Evolutionary conservation across 1,140 invertebrate genomes (phyloP).

Genomic region (Sipha flava): DNA sequence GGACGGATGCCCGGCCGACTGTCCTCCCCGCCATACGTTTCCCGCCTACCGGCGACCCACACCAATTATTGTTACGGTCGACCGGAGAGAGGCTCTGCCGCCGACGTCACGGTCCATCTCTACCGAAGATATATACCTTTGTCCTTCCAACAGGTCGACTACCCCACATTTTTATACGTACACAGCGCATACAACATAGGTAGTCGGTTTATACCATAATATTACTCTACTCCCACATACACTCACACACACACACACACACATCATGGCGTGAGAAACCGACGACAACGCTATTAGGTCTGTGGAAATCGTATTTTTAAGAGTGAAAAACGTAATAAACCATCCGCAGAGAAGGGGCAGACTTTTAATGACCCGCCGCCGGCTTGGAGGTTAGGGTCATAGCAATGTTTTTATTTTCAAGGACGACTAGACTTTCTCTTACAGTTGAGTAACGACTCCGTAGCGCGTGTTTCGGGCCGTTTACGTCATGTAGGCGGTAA

Average conservation of each 20-base stretch:
- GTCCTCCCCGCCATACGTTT: neutral
- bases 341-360: neutral
- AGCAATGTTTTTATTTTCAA: slow-evolving; percentile 1
- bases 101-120: slow-evolving; percentile 30
- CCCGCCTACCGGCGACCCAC: neutral
- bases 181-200: neutral
- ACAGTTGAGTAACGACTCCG: slow-evolving; percentile 13
- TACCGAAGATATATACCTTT: slow-evolving; percentile 26
- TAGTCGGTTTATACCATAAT: neutral
- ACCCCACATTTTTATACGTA: slow-evolving; percentile 14
- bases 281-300: neutral
- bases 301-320: neutral
- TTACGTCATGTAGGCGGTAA: neutral
- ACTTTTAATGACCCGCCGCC: slow-evolving; percentile 8
- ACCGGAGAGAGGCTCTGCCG: slow-evolving; percentile 21
- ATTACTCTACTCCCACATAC: neutral
- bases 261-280: slow-evolving; percentile 6
- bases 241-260: neutral
- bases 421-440: slow-evolving; percentile 30
- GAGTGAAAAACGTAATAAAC: neutral
- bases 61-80: slow-evolving; percentile 26
- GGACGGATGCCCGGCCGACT: slow-evolving; percentile 17
- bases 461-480: neutral
- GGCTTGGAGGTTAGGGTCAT: slow-evolving; percentile 28
- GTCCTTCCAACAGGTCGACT: slow-evolving; percentile 31